Base-by-base conservation (phyloP, 2,113 vertebrate species). In the Xenopus borealis region DNA sequence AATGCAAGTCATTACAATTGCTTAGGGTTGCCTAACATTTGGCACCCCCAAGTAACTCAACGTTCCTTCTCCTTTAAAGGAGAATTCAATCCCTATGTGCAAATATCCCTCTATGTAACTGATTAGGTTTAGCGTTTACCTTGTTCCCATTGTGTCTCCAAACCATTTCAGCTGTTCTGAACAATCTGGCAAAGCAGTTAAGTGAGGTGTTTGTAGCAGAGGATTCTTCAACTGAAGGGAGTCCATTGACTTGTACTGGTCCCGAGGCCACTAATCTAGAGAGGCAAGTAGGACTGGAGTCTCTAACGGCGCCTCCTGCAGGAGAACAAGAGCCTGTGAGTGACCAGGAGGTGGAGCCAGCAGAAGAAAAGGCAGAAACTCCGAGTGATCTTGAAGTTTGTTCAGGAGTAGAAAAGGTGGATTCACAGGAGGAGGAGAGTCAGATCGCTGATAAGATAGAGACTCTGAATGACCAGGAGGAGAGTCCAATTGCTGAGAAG, bases 181-280 rank as follows among this genome's bases (percentile, higher is more conserved):
- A 85, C 12, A 80, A 82, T 19, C 86, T 95, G 47, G 88, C 90
- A 47, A 92, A 86, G 27, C 91, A 94, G 57, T 89, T 98, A 61
- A 88, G 87, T 5, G 87, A 91, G 63, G 82, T 86, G 2, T 92
- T 97, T 71, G 81, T 91, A 14, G 7, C 46, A 6, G 74, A 70
- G 67, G 67, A 70, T 70, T 77, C 74, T 64, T 59, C 13, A 30
- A 46, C 53, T 69, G 67, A 57, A 17, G 67, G 8, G 16, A 45
- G 61, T 18, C 50, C 67, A 0, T 27, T 5, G 1, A 7, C 14
- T 8, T 14, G 12, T 7, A 23, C 19, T 9, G 30, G 46, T 14
- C 27, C 52, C 9, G n/a, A 27, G 4, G 33, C 1, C 1, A 19
- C 45, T 23, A 57, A 52, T 45, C 6, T 3, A 7, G 72, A 67